phyloP scores from a whole-genome alignment of 2,113 vertebrate species.

The Chloropsis hardwickii region DNA sequence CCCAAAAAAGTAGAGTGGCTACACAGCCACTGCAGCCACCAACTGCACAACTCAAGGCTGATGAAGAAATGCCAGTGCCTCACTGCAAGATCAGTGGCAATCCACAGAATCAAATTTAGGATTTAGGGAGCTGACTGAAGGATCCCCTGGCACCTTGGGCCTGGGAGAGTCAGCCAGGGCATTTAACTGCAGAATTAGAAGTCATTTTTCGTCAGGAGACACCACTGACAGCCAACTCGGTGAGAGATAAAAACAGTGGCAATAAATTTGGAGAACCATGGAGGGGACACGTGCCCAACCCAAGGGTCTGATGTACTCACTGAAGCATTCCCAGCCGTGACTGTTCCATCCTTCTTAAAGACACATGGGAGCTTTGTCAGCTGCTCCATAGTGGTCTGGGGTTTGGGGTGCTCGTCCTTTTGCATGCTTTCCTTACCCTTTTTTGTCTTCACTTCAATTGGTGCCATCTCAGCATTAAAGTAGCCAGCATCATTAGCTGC shows the following conservation, averaged over 20 bases:
- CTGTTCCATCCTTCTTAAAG: conserved; percentile 93
- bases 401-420: conserved; percentile 90
- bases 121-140: not conserved
- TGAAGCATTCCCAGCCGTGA: conserved; percentile 94
- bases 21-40: not conserved
- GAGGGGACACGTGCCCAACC: not conserved
- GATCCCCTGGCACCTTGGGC: not conserved
- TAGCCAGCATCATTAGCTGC: conserved; percentile 87
- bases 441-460: conserved; percentile 89
- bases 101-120: not conserved
- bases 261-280: not conserved
- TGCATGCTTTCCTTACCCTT: conserved; percentile 87
- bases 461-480: conserved; percentile 87
- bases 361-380: conserved; percentile 84
- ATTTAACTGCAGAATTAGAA: not conserved
- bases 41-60: not conserved
- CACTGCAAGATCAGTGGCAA: not conserved
- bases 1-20: not conserved
- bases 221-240: not conserved
- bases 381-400: conserved; percentile 89
- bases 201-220: fast-evolving
- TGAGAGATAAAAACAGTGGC: not conserved
- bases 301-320: conserved; percentile 65
- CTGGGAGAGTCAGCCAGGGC: not conserved
- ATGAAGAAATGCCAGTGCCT: not conserved